These are phyloP conservation scores for Catocala nupta DNA, from an alignment of 2,888 invertebrate genomes.

Conservation along the genomic window DNA sequence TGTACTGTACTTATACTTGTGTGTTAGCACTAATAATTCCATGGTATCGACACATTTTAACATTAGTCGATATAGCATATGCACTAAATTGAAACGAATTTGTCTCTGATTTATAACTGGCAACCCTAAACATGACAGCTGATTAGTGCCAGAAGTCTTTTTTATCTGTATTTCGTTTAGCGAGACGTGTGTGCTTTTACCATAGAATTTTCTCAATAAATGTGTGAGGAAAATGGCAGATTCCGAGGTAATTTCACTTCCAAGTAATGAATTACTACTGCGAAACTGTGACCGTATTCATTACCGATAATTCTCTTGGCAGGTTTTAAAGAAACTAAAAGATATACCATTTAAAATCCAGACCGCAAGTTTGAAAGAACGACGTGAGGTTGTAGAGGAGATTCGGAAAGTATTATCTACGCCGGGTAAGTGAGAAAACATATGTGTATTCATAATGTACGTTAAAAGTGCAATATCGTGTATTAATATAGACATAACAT, in stretches of 20 bases:
- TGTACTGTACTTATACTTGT: no score
- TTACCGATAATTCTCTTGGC: conserved; percentile 53
- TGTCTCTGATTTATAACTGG: conserved; percentile 11
- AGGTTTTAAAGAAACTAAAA: conserved; percentile 90
- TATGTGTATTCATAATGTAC: conserved; percentile 18
- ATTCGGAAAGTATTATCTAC: conserved; percentile 91
- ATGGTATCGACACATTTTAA: no score
- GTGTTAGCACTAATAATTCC: no score
- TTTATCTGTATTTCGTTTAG: conserved; percentile 59
- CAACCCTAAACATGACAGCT: conserved; percentile 44
- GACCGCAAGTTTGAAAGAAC: conserved; percentile 90
- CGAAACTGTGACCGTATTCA: conserved; percentile 28
- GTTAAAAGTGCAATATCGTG: conserved; percentile 6
- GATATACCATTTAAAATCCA: conserved; percentile 92
- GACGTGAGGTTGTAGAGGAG: conserved; percentile 89
- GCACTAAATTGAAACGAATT: neutral
- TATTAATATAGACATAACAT: conserved; percentile 7
- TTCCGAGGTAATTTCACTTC: conserved; percentile 85
- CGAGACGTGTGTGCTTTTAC: conserved; percentile 67
- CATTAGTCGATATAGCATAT: no score
- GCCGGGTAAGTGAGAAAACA: conserved; percentile 86
- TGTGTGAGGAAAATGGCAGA: conserved; percentile 89
- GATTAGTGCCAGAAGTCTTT: conserved; percentile 36
- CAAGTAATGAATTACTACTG: conserved; percentile 11
- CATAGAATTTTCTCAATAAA: conserved; percentile 62